These are phyloP conservation scores for Choreutis nemorana DNA, from an alignment of 2,888 invertebrate species.

Conservation along the genomic window DNA sequence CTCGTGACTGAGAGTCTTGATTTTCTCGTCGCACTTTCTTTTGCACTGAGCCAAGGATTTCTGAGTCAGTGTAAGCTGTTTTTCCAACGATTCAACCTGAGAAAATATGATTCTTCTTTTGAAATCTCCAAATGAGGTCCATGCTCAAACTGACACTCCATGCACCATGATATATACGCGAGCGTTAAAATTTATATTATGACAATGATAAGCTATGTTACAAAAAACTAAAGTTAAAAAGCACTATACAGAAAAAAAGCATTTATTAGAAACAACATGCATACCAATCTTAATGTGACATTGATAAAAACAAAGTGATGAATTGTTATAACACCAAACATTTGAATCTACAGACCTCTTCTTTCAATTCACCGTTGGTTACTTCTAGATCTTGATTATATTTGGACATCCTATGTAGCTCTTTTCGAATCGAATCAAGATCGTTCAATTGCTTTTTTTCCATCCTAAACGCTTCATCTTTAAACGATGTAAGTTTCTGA, in stretches of 20 bases:
- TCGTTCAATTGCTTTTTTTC: conserved; percentile 54
- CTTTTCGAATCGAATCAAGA: conserved; percentile 54
- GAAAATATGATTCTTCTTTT: conserved; percentile 57
- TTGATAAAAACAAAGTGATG: too few species aligned
- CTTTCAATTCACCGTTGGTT: conserved; percentile 72
- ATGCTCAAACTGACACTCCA: too few species aligned
- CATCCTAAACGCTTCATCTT: conserved; percentile 47
- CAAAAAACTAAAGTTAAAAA: too few species aligned
- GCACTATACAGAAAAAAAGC: too few species aligned
- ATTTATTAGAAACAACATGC: too few species aligned
- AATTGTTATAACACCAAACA: too few species aligned
- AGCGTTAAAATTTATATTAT: too few species aligned
- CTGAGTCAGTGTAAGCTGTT: conserved; percentile 62
- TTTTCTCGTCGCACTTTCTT: conserved; percentile 61
- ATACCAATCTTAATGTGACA: too few species aligned
- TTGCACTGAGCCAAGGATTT: conserved; percentile 62
- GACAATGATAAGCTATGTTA: too few species aligned
- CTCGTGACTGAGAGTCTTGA: conserved; percentile 67
- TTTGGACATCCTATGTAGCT: conserved; percentile 61
- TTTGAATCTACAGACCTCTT: conserved; percentile 61
- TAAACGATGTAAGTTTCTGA: conserved; percentile 53
- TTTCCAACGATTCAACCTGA: conserved; percentile 67
- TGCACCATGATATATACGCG: too few species aligned
- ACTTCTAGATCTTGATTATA: conserved; percentile 71
- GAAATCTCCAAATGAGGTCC: conserved; percentile 31